Percentiles rank a stretch among this genome's conserved stretches.
These are phyloP conservation scores for Lanistes nyassanus DNA, from an alignment of 1,140 invertebrate genomes.

Conservation along the genomic window DNA sequence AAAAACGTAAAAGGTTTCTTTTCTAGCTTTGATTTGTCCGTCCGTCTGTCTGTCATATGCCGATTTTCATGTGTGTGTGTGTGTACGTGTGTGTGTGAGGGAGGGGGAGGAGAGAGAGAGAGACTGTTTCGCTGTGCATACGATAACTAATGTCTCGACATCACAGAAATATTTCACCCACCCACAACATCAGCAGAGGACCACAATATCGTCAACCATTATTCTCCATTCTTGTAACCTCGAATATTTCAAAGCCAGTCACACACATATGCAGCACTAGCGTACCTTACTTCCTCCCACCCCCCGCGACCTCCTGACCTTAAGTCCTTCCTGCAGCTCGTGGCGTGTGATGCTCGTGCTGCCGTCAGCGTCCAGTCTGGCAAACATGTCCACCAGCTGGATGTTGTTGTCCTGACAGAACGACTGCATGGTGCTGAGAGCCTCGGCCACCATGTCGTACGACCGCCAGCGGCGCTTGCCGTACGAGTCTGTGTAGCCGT, in stretches of 20 bases:
- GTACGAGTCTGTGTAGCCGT: constrained; percentile 56
- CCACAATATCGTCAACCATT: background rate
- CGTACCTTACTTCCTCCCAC: constrained; percentile 11
- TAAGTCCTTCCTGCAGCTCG: constrained; percentile 59
- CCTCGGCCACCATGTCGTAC: constrained; percentile 54
- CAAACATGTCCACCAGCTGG: constrained; percentile 56
- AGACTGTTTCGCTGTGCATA: background rate
- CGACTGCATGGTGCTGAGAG: constrained; percentile 47
- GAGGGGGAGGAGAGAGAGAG: background rate
- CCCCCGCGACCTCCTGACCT: constrained; percentile 35
- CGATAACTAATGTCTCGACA: background rate
- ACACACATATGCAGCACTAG: constrained; percentile 49
- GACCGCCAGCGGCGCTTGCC: constrained; percentile 52
- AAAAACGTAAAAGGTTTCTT: background rate
- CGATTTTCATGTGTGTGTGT: background rate
- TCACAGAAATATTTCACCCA: background rate
- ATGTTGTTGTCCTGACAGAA: constrained; percentile 52
- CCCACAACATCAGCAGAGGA: background rate
- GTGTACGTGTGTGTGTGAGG: background rate
- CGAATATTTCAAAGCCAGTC: too few species aligned
- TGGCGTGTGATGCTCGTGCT: constrained; percentile 58
- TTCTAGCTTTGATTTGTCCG: background rate
- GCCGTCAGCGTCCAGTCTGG: constrained; percentile 55
- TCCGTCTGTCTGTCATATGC: background rate
- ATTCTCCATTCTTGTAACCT: background rate